Conservation (phyloP, 2,797 vertebrate species). For the Heteromormyrus szaboi region DNA sequence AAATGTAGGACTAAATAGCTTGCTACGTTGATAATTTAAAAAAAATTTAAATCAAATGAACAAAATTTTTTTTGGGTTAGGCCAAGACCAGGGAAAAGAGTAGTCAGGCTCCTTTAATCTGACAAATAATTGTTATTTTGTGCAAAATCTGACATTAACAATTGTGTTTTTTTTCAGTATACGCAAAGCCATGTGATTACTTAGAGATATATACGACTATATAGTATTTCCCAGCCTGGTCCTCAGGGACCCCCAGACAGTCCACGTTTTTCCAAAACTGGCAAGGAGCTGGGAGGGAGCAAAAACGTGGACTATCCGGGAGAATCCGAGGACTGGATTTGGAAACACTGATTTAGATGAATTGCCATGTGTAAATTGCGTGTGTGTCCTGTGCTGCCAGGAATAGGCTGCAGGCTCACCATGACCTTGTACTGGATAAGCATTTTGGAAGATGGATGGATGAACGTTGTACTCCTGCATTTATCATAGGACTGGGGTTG, state of each 20-base stretch:
- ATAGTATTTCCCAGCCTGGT: background rate
- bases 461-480: background rate
- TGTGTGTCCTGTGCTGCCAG: background rate
- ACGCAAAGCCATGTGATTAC: background rate
- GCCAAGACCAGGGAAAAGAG: background rate
- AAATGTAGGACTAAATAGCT: background rate
- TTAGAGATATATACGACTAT: background rate
- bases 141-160: background rate
- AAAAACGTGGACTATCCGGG: background rate
- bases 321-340: background rate
- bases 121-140: background rate
- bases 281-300: background rate
- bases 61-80: background rate
- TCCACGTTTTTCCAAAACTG: background rate
- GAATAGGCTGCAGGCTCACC: background rate
- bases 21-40: background rate
- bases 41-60: background rate
- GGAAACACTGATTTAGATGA: background rate
- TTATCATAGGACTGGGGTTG: background rate
- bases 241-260: background rate
- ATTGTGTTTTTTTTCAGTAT: background rate
- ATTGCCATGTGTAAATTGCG: background rate
- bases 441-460: background rate
- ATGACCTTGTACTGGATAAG: background rate
- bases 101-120: background rate